Evolutionary conservation across 35 echinoderm and acorn worm species (phyloP), one percentile per base, ranked within the genome.

Genomic region (Heliocidaris erythrogramma): DNA sequence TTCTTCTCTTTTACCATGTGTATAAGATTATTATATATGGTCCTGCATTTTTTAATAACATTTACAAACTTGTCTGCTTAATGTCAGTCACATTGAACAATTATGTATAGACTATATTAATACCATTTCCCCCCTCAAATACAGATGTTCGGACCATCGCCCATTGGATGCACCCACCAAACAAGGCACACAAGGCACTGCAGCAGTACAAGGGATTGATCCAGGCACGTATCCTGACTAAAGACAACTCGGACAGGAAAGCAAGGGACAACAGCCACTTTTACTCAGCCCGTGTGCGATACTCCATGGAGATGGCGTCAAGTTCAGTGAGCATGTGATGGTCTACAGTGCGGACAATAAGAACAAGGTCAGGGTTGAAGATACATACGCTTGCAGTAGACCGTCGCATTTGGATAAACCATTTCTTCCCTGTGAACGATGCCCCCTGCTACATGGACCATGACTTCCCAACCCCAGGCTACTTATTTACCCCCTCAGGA

Each of bases 381-480:
- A 53, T 42, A n/a, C n/a, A 49, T 24, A 94, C 92, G 35, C 88
- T 85, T 7, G 96, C 96, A 47, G 93, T 96, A n/a, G 96, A 97
- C 30, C 11, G 96, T 31, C 87, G 89, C 10, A 48, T 93, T 13
- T 60, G 31, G 2, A 96, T 96, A 7, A 17, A 59, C 5, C n/a
- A 84, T 21, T n/a, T 97, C 24, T 97, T 86, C 53, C 95, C 95
- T 49, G 47, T 18, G 7, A 32, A 96, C 29, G 96, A 96, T 35
- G 7, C 7, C 12, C 96, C 96, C 17, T 85, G 60, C n/a, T 94
- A 93, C 13, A 10, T 60, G 7, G 95, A 96, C 88, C 96, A 97
- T 88, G 96, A 97, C 47, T 97, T 97, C 48, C 96, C 96, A 30
- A 95, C 84, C 14, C 95, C 92, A 60, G 96, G 96, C 17, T 95